Percentiles rank a stretch among this genome's conserved stretches.
Evolutionary conservation across 1,140 invertebrate genomes (phyloP).

Genomic region (Adelges cooleyi): DNA sequence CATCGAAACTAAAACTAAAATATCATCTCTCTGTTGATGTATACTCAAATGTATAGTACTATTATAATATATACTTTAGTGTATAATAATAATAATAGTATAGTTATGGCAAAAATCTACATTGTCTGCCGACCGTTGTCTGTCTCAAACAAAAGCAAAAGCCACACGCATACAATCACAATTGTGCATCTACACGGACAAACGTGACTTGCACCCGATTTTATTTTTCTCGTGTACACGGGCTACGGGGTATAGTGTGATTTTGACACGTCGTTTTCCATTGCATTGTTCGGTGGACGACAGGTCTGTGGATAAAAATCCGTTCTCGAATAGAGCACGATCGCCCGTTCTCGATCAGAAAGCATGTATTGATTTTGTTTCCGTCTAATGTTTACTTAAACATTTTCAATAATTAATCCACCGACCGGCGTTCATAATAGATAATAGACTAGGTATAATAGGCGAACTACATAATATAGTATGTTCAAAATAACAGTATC

Average conservation of each 20-base stretch:
- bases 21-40: too few relatives aligned
- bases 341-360: not conserved
- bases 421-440: too few relatives aligned
- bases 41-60: too few relatives aligned
- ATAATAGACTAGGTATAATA: too few relatives aligned
- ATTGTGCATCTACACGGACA: slow-evolving; percentile 15
- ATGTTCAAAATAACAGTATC: too few relatives aligned
- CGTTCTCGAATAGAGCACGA: not conserved
- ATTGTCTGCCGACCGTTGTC: not conserved
- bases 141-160: not conserved
- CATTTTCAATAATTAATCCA: too few relatives aligned
- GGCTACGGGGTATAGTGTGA: not conserved
- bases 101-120: too few relatives aligned
- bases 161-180: not conserved
- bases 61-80: too few relatives aligned
- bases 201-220: slow-evolving; percentile 22
- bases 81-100: too few relatives aligned
- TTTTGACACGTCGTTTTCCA: slow-evolving; percentile 27
- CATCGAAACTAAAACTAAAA: too few relatives aligned
- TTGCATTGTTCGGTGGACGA: slow-evolving; percentile 16
- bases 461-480: too few relatives aligned
- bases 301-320: slow-evolving; percentile 4
- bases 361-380: slow-evolving; percentile 4
- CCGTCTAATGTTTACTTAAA: slow-evolving; percentile 1
- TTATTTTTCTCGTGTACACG: not conserved